Evolutionary conservation across 2,888 invertebrate genomes (phyloP).

Genomic region (Carterocephalus palaemon): DNA sequence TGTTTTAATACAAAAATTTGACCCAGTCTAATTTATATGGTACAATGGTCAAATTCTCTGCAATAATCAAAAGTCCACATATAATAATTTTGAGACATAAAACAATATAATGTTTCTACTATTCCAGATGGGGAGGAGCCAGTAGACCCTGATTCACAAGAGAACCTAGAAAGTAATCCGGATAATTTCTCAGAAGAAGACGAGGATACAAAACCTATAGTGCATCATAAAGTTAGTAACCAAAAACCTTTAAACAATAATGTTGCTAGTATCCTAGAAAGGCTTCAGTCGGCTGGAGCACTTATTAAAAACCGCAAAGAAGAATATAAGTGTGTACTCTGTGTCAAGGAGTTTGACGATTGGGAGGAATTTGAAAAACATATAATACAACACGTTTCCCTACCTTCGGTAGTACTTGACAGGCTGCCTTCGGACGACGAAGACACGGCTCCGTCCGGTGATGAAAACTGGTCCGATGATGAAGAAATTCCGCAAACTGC

Average conservation of each 20-base stretch:
- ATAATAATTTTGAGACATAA: constrained; percentile 8
- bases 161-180: background rate
- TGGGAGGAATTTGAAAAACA: constrained; percentile 73
- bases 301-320: constrained; percentile 60
- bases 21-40: no score
- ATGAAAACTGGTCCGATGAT: constrained; percentile 71
- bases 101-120: constrained; percentile 13
- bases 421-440: constrained; percentile 77
- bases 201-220: constrained; percentile 34
- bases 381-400: constrained; percentile 76
- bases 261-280: constrained; percentile 58
- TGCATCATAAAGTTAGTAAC: constrained; percentile 24
- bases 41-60: no score
- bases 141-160: constrained; percentile 32
- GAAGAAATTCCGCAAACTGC: constrained; percentile 48
- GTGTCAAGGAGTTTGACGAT: constrained; percentile 68
- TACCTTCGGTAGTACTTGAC: constrained; percentile 71
- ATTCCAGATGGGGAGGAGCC: constrained; percentile 47
- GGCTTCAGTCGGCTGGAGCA: constrained; percentile 60
- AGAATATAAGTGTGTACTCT: constrained; percentile 71
- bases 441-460: constrained; percentile 58
- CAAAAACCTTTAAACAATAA: constrained; percentile 39
- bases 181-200: constrained; percentile 22
- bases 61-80: background rate
- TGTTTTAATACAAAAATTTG: no score